Conservation (phyloP, 2,888 invertebrate species). For the Drosophila testacea region DNA sequence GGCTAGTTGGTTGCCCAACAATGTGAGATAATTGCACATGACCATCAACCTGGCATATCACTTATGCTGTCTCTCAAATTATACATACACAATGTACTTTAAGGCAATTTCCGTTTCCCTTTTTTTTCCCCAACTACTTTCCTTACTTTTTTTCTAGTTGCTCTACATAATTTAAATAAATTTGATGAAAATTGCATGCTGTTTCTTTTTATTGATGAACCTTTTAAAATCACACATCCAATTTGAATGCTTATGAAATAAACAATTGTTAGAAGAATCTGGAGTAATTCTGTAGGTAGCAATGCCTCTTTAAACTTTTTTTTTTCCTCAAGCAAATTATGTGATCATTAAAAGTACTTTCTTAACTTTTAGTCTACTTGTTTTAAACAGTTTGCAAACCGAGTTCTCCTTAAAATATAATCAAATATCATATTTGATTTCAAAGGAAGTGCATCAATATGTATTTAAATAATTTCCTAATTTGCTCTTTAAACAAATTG, state of each 20-base stretch:
- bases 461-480: no score
- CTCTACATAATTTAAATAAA: slow-evolving; percentile 12
- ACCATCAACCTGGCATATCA: slow-evolving; percentile 5
- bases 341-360: no score
- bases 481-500: slow-evolving; percentile 9
- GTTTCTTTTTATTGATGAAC: neutral
- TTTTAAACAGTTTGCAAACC: no score
- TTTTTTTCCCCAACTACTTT: neutral
- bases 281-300: no score
- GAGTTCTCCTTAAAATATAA: no score
- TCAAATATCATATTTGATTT: no score
- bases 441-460: no score
- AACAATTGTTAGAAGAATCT: no score
- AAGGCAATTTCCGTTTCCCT: slow-evolving; percentile 16
- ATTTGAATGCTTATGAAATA: neutral
- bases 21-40: slow-evolving; percentile 55
- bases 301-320: no score
- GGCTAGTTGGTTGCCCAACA: slow-evolving; percentile 43
- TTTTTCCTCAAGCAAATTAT: no score
- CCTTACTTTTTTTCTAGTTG: slow-evolving; percentile 2
- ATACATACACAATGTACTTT: slow-evolving; percentile 4
- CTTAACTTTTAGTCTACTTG: no score
- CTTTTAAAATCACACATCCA: neutral
- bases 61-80: slow-evolving; percentile 9
- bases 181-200: neutral